Percentiles rank a stretch among this genome's conserved stretches.
These are phyloP conservation scores for Dendrocincla fuliginosa DNA, from an alignment of 2,797 vertebrate genomes.

Conservation along the genomic window DNA sequence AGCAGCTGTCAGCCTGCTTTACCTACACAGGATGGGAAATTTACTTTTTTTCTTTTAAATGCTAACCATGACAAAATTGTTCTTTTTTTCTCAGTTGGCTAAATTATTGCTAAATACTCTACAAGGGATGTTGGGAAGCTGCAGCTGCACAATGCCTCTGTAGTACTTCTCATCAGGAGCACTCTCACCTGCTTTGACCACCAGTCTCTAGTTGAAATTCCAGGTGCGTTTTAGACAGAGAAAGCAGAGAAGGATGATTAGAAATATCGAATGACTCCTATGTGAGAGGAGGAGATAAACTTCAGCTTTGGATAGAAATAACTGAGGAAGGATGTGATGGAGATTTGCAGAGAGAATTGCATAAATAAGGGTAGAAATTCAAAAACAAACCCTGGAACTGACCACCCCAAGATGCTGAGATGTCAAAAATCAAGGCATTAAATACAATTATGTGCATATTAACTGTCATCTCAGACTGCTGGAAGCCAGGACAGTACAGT, in stretches of 20 bases:
- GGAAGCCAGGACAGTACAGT: not conserved
- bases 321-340: not conserved
- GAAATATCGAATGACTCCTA: not conserved
- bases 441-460: not conserved
- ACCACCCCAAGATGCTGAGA: not conserved
- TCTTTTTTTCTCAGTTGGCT: not conserved
- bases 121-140: not conserved
- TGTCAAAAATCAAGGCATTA: not conserved
- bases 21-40: not conserved
- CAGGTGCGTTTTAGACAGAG: not conserved
- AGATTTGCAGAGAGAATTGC: not conserved
- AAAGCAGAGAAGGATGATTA: not conserved
- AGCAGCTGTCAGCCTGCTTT: slow-evolving; percentile 37
- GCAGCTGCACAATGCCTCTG: not conserved
- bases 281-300: not conserved
- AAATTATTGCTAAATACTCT: not conserved
- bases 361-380: not conserved
- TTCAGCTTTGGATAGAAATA: not conserved
- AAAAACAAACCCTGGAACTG: not conserved
- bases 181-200: not conserved
- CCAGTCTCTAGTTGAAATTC: not conserved
- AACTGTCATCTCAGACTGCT: not conserved
- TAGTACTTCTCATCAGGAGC: not conserved
- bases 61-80: not conserved
- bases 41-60: not conserved